A percentile compares a stretch with the other conserved stretches of the same genome.
phyloP scores from a whole-genome alignment of 2,113 vertebrate species.

The Hyla sarda region DNA sequence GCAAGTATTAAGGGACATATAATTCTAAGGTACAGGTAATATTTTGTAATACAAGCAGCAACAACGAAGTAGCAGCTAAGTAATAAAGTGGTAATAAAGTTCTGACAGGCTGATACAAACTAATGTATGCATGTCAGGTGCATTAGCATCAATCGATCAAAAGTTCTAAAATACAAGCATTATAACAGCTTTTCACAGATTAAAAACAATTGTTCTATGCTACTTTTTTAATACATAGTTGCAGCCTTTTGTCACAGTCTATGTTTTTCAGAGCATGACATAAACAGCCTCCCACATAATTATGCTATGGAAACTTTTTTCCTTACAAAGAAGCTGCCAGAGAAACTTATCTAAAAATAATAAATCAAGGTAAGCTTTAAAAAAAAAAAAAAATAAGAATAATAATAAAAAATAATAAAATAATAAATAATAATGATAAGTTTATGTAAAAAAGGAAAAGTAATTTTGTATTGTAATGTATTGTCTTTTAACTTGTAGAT shows the following conservation, averaged over 20 bases:
- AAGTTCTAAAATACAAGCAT: constrained; percentile 20
- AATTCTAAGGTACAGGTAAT: neutral
- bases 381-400: constrained; percentile 22
- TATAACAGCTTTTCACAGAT: neutral
- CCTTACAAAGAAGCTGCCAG: constrained; percentile 42
- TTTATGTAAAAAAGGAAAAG: no score
- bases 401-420: no score
- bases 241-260: constrained; percentile 18
- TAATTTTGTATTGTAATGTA: no score
- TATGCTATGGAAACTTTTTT: constrained; percentile 48
- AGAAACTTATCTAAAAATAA: constrained; percentile 46
- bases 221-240: constrained; percentile 27
- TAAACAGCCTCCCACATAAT: constrained; percentile 55
- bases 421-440: no score
- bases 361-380: constrained; percentile 32
- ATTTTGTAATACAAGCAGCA: no score
- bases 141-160: neutral
- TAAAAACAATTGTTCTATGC: constrained; percentile 4
- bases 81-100: neutral
- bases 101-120: neutral
- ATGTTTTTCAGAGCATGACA: constrained; percentile 35
- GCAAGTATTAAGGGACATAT: no score
- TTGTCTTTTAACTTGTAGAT: no score
- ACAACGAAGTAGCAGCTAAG: neutral
- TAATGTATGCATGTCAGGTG: neutral